Evolutionary conservation across 2,113 vertebrate species (phyloP).

Genomic region (Coracopsis vasa): DNA sequence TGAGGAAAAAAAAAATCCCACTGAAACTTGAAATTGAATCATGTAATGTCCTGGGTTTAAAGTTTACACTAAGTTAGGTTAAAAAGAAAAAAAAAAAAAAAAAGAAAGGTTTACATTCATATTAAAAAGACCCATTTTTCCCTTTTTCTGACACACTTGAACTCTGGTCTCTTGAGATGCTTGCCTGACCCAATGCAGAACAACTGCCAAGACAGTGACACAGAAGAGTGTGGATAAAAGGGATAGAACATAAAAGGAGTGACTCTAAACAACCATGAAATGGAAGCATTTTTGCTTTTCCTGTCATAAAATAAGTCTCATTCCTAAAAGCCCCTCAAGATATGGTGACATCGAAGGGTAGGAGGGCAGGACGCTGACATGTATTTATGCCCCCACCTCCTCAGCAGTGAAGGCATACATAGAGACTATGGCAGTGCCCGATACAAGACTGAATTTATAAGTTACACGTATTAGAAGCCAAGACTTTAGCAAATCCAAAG

Average conservation of each 20-base stretch:
- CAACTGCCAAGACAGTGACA: conserved; percentile 61
- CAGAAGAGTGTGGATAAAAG: conserved; percentile 46
- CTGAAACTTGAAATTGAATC: background rate
- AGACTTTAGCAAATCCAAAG: background rate
- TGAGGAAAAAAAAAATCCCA: background rate
- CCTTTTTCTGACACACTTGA: background rate
- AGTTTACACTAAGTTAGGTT: background rate
- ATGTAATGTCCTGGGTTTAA: background rate
- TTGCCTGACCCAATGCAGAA: conserved; percentile 30
- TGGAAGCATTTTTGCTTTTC: conserved; percentile 48
- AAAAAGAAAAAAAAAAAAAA: background rate
- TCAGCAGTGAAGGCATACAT: background rate
- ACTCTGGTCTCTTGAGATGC: background rate
- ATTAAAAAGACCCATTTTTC: background rate
- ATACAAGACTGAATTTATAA: background rate
- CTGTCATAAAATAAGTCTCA: conserved; percentile 29
- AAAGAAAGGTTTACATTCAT: background rate
- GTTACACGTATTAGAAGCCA: background rate
- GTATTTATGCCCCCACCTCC: background rate
- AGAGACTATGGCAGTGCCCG: background rate
- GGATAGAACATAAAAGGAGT: conserved; percentile 51
- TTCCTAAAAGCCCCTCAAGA: conserved; percentile 28
- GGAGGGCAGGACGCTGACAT: background rate
- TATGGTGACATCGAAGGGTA: background rate
- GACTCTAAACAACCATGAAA: conserved; percentile 59